Evolutionary conservation across 2,113 vertebrate genomes (phyloP).

Genomic region (Tenebrosternarchus preto): DNA sequence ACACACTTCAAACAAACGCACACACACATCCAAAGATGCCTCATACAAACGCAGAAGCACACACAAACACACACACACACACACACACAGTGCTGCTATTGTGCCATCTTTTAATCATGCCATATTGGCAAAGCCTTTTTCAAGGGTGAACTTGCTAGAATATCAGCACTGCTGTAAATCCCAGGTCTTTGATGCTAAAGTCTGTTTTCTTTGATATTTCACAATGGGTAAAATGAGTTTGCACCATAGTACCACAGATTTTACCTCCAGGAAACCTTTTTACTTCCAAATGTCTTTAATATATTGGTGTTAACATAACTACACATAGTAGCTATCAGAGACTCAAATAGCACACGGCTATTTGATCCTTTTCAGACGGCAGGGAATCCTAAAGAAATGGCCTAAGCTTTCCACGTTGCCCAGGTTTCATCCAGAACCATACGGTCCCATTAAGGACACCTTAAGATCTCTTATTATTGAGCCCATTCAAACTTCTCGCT

Average conservation of each 20-base stretch:
- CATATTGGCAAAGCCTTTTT: neutral
- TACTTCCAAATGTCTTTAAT: neutral
- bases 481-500: neutral
- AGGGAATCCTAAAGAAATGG: neutral
- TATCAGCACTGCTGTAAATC: neutral
- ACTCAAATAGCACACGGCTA: neutral
- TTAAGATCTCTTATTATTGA: slow-evolving; percentile 4
- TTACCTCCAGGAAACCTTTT: too few species aligned
- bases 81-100: neutral
- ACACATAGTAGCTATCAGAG: neutral
- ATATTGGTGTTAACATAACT: neutral
- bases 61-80: neutral
- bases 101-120: neutral
- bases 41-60: too few species aligned
- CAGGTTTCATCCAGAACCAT: neutral
- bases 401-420: neutral
- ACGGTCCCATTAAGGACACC: neutral
- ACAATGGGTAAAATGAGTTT: too few species aligned
- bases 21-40: too few species aligned
- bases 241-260: too few species aligned
- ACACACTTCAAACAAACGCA: too few species aligned
- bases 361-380: neutral
- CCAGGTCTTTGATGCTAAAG: neutral
- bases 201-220: neutral
- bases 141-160: neutral